Conservation (phyloP, 2,113 vertebrate genomes). For the Hippocampus mohnikei region DNA sequence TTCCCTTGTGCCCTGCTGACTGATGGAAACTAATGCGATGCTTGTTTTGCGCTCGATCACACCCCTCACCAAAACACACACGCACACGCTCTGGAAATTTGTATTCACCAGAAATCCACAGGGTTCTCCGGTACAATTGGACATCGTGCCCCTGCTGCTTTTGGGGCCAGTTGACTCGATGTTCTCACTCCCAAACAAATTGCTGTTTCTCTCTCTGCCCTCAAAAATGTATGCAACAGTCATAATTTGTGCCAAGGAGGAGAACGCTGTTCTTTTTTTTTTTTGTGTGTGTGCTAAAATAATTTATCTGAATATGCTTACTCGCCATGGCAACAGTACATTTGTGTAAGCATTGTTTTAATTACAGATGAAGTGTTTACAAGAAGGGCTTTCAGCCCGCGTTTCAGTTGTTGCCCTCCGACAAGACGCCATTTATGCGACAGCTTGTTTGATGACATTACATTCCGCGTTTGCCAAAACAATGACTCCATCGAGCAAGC, state of each 20-base stretch:
- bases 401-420: background rate
- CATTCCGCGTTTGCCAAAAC: background rate
- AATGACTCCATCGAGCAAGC: background rate
- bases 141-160: conserved; percentile 46
- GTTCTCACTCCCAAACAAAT: conserved; percentile 60
- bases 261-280: conserved; percentile 32
- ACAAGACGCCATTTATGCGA: background rate
- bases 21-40: conserved; percentile 32
- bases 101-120: conserved; percentile 49
- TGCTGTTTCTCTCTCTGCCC: conserved; percentile 44
- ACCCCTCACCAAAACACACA: background rate
- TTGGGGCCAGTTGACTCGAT: conserved; percentile 49
- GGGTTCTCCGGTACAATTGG: conserved; percentile 39
- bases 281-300: conserved; percentile 4
- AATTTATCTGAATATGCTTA: conserved; percentile 23
- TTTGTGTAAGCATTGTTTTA: conserved; percentile 30
- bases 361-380: conserved; percentile 19
- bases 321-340: conserved; percentile 23
- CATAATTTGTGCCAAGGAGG: conserved; percentile 50
- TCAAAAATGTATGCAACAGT: conserved; percentile 57
- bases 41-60: conserved; percentile 29
- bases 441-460: background rate
- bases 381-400: background rate
- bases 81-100: conserved; percentile 24
- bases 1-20: conserved; percentile 8